Percentiles rank a stretch among this genome's conserved stretches.
Evolutionary conservation across 2,888 invertebrate genomes (phyloP).

Genomic region (Amaurobius ferox): DNA sequence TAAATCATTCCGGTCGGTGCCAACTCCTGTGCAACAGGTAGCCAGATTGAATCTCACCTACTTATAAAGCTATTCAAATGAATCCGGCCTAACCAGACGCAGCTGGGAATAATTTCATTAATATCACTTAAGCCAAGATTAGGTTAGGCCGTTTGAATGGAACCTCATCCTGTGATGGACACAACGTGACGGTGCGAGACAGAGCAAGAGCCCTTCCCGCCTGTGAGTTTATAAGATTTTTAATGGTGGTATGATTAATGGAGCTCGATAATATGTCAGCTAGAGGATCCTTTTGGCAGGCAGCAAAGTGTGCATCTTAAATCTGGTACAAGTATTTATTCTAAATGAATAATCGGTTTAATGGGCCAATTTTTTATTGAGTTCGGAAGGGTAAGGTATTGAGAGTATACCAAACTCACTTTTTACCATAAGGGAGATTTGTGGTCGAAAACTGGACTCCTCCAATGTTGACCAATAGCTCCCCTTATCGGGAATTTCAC

Average conservation of each 20-base stretch:
- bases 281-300: too few species aligned
- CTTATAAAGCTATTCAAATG: constrained; percentile 5
- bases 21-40: not conserved
- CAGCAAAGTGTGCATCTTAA: too few species aligned
- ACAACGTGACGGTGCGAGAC: not conserved
- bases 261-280: not conserved
- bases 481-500: too few species aligned
- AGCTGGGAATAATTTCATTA: not conserved
- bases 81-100: not conserved
- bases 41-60: not conserved
- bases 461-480: too few species aligned
- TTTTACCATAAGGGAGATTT: too few species aligned
- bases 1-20: not conserved
- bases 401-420: too few species aligned
- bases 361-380: too few species aligned
- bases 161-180: not conserved
- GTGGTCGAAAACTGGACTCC: too few species aligned
- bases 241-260: constrained; percentile 1
- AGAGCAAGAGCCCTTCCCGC: not conserved
- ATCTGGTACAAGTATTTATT: too few species aligned
- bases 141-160: not conserved
- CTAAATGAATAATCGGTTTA: too few species aligned
- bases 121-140: constrained; percentile 8
- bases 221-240: not conserved
- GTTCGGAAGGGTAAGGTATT: too few species aligned